Conservation (phyloP, 2,113 vertebrate genomes). For the Rhinopomastus cyanomelas region DNA sequence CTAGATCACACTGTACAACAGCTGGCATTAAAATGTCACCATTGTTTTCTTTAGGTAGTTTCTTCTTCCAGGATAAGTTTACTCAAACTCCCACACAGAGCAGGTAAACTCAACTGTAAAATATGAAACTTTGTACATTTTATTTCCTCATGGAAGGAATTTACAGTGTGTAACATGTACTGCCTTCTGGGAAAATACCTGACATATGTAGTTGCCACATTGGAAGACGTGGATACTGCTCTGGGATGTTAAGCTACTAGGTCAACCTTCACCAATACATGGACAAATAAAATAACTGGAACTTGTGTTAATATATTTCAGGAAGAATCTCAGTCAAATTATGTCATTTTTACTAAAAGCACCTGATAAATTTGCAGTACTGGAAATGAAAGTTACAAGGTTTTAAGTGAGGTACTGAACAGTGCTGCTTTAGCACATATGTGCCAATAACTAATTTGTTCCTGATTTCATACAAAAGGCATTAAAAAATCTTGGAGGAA, state of each 20-base stretch:
- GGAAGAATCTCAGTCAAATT: no score
- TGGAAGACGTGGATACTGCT: no score
- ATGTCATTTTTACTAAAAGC: no score
- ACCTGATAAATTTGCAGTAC: no score
- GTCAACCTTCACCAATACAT: no score
- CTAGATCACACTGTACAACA: constrained; percentile 1
- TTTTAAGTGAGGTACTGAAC: background rate
- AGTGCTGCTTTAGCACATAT: background rate
- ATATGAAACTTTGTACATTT: background rate
- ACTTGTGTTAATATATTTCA: no score
- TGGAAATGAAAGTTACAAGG: no score
- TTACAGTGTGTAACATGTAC: no score
- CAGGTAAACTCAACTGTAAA: constrained; percentile 30
- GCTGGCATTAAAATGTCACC: constrained; percentile 37
- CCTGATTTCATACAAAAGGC: background rate
- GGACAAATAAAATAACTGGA: no score
- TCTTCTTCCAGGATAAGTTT: constrained; percentile 9
- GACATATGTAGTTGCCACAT: no score
- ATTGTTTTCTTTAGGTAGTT: constrained; percentile 28
- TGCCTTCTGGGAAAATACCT: no score
- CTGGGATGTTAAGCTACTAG: no score
- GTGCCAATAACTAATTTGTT: background rate
- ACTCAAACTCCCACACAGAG: background rate
- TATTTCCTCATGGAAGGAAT: background rate
- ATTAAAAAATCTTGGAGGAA: background rate